Conservation (phyloP, 2,797 vertebrate genomes). For the Steatocranus sp. region DNA sequence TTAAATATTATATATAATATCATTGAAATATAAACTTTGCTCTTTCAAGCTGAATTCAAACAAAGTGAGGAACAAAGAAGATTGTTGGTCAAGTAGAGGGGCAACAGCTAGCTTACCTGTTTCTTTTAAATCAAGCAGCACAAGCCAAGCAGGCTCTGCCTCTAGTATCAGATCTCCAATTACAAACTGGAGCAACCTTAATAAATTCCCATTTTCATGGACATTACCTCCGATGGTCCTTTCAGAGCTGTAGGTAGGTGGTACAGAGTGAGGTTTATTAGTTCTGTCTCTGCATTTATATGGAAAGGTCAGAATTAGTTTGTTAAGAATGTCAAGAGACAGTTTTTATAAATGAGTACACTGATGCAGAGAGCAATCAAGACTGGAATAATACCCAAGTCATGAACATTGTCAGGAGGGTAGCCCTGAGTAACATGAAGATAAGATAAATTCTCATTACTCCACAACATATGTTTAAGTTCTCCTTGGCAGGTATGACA, state of each 20-base stretch:
- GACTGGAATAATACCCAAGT: background rate
- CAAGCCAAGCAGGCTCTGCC: background rate
- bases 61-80: background rate
- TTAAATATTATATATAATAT: background rate
- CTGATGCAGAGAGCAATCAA: too few relatives aligned
- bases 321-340: background rate
- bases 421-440: background rate
- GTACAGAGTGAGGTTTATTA: background rate
- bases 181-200: background rate
- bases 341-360: background rate
- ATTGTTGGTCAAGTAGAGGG: background rate
- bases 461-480: accelerated
- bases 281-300: background rate
- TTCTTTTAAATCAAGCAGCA: background rate
- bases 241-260: background rate
- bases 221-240: background rate
- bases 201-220: background rate
- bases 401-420: background rate
- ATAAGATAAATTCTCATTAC: background rate
- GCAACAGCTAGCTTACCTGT: background rate
- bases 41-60: background rate
- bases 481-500: background rate
- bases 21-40: background rate
- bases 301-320: background rate
- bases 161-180: background rate